Base-by-base conservation (phyloP, 2,797 vertebrate species). In the Typhlichthys subterraneus region DNA sequence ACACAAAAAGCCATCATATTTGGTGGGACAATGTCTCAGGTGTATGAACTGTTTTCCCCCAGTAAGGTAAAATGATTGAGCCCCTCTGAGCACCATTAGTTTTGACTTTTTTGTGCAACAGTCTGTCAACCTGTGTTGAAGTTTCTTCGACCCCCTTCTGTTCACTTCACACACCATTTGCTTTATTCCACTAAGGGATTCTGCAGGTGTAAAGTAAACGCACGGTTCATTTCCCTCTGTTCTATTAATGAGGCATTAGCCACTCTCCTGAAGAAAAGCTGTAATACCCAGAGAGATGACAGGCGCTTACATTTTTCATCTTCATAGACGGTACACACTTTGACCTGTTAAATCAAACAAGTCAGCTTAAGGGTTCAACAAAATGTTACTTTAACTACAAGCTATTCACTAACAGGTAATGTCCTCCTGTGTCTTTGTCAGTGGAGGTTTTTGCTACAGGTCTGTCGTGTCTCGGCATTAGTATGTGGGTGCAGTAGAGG, bases 401-500 rank as follows among this genome's bases (percentile, higher is more conserved):
- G 46, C 12, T 47, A 42, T 46, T 52, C 19, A 59, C 52, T 2
- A 51, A 47, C 4, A 50, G 51, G 51, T 52, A 6, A 14, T 5
- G 17, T 29, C 4, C 7, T 17, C 15, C 17, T 12, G 55, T 2
- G 4, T 57, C 12, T 12, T 12, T 17, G 59, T 79, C 60, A 67
- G 12, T 3, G n/a, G 5, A 5, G 57, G 63, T 57, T 64, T 73
- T 57, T 65, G 59, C 47, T 58, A 17, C 38, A 67, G 65, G 31
- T 12, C 19, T 31, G 52, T 17, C 56, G 31, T 56, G 47, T 45
- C 49, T 49, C 49, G 56, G 49, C 60, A 86, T 90, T 86, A 89
- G 87, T 89, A 87, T 90, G 88, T 86, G 80, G 38, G 51, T 63
- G 78, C 59, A 62, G 84, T 82, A 60, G 64, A 48, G 67, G 60